phyloP scores from a whole-genome alignment of 1,140 invertebrate species.

The Platyscapa corneri region DNA sequence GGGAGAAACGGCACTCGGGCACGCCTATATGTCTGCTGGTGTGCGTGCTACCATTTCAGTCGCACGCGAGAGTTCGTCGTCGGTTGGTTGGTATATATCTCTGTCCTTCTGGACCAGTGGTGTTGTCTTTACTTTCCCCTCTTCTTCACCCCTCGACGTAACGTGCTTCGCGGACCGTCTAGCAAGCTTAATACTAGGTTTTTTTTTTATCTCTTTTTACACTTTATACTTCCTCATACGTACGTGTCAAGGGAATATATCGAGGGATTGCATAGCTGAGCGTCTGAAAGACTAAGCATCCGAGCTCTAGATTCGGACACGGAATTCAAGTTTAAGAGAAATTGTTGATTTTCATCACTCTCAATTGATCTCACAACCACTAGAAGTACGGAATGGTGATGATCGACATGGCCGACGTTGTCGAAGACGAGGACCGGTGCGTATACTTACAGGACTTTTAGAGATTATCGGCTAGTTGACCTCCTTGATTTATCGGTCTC shows the following conservation, averaged over 20 bases:
- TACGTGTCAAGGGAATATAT: background rate
- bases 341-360: too few relatives aligned
- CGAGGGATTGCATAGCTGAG: too few relatives aligned
- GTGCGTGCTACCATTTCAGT: constrained; percentile 24
- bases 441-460: constrained; percentile 53
- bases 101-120: background rate
- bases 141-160: background rate
- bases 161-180: background rate
- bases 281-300: background rate
- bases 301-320: background rate
- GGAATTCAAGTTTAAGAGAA: too few relatives aligned
- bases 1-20: background rate
- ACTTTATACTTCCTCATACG: background rate
- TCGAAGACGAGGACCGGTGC: constrained; percentile 71
- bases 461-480: background rate
- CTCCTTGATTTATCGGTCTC: background rate
- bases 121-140: background rate
- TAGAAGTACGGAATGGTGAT: constrained; percentile 66
- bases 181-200: background rate
- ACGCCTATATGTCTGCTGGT: constrained; percentile 6
- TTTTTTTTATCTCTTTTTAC: background rate
- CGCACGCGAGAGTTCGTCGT: constrained; percentile 17
- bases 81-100: background rate
- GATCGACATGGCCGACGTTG: constrained; percentile 72
- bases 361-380: background rate